Evolutionary conservation across 2,888 invertebrate species (phyloP).

Genomic region (Pterostichus madidus): DNA sequence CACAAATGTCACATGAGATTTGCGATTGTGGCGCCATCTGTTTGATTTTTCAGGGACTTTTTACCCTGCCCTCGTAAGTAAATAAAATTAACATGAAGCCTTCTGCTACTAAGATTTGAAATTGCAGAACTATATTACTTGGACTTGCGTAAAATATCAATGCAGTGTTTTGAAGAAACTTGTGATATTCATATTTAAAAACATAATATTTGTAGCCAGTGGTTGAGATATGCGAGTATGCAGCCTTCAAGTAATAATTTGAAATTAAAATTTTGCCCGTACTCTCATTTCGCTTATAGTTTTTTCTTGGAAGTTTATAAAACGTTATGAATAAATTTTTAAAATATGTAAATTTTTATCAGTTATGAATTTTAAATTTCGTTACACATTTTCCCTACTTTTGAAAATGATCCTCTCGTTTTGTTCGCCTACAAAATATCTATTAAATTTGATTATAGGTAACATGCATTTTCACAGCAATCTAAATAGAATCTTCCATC

Average conservation of each 20-base stretch:
- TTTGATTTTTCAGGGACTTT: too few species aligned
- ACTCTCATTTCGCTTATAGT: constrained; percentile 28
- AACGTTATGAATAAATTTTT: constrained; percentile 51
- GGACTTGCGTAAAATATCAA: too few species aligned
- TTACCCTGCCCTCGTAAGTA: too few species aligned
- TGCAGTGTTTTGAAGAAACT: too few species aligned
- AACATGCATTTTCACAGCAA: constrained; percentile 23
- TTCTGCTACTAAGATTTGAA: too few species aligned
- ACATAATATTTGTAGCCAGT: too few species aligned
- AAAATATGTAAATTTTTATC: constrained; percentile 50
- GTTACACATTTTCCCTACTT: constrained; percentile 21
- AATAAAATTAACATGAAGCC: too few species aligned
- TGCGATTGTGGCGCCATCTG: too few species aligned
- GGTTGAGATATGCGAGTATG: neutral
- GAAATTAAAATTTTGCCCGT: constrained; percentile 25
- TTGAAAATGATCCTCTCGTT: constrained; percentile 17
- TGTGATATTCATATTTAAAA: too few species aligned
- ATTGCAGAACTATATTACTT: too few species aligned
- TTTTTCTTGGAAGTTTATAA: constrained; percentile 43
- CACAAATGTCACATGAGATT: too few species aligned
- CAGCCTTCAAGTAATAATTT: constrained; percentile 41
- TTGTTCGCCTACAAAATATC: constrained; percentile 23
- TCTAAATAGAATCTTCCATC: constrained; percentile 50
- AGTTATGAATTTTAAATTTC: constrained; percentile 49
- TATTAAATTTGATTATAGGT: constrained; percentile 29